Percentiles rank a stretch among this genome's conserved stretches.
Conservation (phyloP, 2,113 vertebrate species). For the Cygnus buccinator region DNA sequence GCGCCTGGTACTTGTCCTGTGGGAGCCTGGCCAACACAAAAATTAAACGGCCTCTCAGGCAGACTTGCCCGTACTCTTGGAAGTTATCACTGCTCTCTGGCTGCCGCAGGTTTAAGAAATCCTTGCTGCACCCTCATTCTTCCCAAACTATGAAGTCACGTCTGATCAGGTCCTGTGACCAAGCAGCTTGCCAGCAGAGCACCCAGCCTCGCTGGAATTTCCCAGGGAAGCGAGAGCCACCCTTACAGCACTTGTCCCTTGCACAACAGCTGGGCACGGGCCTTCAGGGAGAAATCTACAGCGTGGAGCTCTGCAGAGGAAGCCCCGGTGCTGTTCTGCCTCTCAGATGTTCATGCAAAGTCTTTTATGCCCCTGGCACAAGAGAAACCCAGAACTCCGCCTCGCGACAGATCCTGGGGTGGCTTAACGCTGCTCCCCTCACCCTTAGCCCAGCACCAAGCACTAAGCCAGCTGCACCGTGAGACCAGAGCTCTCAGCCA, state of each 20-base stretch:
- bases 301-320: not conserved
- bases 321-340: not conserved
- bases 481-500: not conserved
- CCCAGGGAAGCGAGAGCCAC: not conserved
- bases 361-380: not conserved
- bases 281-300: not conserved
- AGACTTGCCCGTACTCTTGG: too few relatives aligned
- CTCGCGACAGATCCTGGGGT: not conserved
- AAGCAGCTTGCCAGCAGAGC: not conserved
- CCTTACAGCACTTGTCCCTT: not conserved
- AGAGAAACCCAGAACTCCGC: not conserved
- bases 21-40: not conserved
- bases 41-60: not conserved
- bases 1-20: not conserved
- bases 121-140: too few relatives aligned
- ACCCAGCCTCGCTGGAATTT: not conserved
- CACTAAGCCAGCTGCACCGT: rapidly evolving
- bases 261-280: not conserved
- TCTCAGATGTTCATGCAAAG: not conserved
- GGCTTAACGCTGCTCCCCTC: not conserved
- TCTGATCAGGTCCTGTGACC: not conserved
- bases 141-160: not conserved
- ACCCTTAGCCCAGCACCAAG: rapidly evolving
- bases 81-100: rapidly evolving
- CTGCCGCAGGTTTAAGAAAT: not conserved